These are phyloP conservation scores for Trissolcus brochymenae DNA, from an alignment of 2,888 invertebrate species.

Conservation along the genomic window DNA sequence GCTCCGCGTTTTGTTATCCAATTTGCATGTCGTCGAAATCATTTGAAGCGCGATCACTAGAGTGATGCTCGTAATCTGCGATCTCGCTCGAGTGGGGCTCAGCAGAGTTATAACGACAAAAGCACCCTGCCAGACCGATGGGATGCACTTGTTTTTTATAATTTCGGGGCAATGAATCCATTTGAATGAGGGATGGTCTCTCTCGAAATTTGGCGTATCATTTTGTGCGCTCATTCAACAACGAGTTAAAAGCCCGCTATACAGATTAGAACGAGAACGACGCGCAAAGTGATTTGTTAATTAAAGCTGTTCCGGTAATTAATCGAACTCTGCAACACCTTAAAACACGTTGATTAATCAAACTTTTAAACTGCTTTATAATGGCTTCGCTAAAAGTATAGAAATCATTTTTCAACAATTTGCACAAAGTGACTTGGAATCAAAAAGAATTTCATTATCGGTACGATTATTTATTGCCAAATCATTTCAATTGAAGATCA, in stretches of 20 bases:
- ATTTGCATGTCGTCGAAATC: slow-evolving; percentile 50
- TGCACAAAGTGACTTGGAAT: no score
- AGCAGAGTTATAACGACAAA: neutral
- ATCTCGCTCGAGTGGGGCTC: slow-evolving; percentile 12
- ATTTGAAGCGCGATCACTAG: slow-evolving; percentile 42
- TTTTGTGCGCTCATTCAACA: slow-evolving; percentile 17
- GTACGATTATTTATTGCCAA: no score
- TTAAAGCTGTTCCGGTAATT: slow-evolving; percentile 28
- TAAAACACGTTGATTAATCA: slow-evolving; percentile 28
- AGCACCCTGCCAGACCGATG: slow-evolving; percentile 3
- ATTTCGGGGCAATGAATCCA: slow-evolving; percentile 16
- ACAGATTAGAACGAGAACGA: slow-evolving; percentile 19
- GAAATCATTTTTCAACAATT: no score
- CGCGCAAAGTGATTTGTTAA: slow-evolving; percentile 32
- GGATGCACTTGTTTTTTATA: slow-evolving; percentile 37
- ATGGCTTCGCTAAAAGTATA: neutral
- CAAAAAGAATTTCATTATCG: no score
- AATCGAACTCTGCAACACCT: slow-evolving; percentile 22
- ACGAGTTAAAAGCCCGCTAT: slow-evolving; percentile 5
- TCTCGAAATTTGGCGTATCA: slow-evolving; percentile 10
- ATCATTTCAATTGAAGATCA: no score
- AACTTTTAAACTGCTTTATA: slow-evolving; percentile 28
- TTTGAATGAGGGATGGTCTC: neutral
- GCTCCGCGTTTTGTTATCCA: slow-evolving; percentile 6
- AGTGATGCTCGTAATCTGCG: slow-evolving; percentile 41